phyloP scores from a whole-genome alignment of 2,113 vertebrate species.

The Stictonetta naevosa region DNA sequence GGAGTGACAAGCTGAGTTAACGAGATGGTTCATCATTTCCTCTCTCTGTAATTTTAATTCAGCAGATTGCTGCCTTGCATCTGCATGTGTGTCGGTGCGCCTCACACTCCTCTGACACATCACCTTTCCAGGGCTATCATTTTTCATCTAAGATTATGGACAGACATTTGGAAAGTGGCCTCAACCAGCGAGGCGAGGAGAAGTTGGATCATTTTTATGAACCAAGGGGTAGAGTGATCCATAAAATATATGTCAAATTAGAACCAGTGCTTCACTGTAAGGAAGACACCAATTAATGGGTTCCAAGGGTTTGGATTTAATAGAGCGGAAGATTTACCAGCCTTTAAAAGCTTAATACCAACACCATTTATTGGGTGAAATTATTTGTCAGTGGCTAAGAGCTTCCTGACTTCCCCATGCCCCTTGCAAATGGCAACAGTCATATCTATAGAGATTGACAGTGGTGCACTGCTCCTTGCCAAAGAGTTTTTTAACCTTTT shows the following conservation, averaged over 20 bases:
- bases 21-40: constrained; percentile 24
- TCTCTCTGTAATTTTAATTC: constrained; percentile 61
- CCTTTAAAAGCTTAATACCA: constrained; percentile 73
- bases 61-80: constrained; percentile 37
- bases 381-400: constrained; percentile 65
- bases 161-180: constrained; percentile 62
- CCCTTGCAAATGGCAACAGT: constrained; percentile 11
- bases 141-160: constrained; percentile 64
- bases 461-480: not conserved
- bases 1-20: constrained; percentile 55
- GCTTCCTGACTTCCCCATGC: not conserved
- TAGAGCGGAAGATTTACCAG: constrained; percentile 80
- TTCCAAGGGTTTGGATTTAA: constrained; percentile 68
- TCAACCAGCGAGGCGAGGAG: not conserved
- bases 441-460: not conserved
- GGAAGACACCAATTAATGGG: constrained; percentile 77
- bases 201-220: constrained; percentile 70
- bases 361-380: constrained; percentile 11
- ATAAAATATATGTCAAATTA: constrained; percentile 74
- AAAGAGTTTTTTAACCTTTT: not conserved
- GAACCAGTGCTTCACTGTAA: constrained; percentile 65
- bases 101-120: constrained; percentile 45
- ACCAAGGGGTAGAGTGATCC: constrained; percentile 53
- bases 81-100: not conserved
- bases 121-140: constrained; percentile 63